Evolutionary conservation across 2,113 vertebrate species (phyloP).

Genomic region (Lonchura striata): DNA sequence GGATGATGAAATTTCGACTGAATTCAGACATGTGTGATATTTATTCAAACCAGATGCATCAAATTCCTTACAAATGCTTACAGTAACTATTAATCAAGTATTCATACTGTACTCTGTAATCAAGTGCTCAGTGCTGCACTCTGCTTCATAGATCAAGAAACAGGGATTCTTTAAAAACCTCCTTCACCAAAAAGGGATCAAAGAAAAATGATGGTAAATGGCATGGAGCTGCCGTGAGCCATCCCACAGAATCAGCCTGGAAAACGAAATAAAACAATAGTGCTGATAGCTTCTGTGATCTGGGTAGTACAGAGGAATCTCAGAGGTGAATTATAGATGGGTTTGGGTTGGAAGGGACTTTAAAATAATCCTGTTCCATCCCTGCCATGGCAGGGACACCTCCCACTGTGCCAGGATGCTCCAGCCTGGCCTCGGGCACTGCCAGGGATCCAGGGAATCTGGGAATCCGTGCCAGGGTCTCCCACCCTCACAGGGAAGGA

Average conservation of each 20-base stretch:
- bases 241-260: neutral
- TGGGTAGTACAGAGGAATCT: neutral
- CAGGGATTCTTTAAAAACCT: neutral
- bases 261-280: neutral
- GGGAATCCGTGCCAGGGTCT: neutral
- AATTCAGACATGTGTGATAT: neutral
- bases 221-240: neutral
- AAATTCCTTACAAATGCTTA: constrained; percentile 1
- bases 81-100: constrained; percentile 2
- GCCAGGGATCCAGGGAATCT: neutral
- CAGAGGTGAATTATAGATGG: neutral
- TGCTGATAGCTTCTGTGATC: neutral
- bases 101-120: neutral
- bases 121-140: neutral
- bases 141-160: neutral
- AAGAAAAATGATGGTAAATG: neutral
- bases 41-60: constrained; percentile 31
- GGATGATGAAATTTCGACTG: neutral
- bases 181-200: neutral
- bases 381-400: neutral
- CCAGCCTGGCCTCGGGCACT: neutral
- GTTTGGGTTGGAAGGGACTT: neutral
- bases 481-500: accelerated
- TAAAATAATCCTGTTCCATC: neutral
- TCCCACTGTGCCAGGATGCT: accelerated